Percentiles rank a stretch among this genome's conserved stretches.
phyloP scores from a whole-genome alignment of 2,888 invertebrate species.

The Volucella inanis region DNA sequence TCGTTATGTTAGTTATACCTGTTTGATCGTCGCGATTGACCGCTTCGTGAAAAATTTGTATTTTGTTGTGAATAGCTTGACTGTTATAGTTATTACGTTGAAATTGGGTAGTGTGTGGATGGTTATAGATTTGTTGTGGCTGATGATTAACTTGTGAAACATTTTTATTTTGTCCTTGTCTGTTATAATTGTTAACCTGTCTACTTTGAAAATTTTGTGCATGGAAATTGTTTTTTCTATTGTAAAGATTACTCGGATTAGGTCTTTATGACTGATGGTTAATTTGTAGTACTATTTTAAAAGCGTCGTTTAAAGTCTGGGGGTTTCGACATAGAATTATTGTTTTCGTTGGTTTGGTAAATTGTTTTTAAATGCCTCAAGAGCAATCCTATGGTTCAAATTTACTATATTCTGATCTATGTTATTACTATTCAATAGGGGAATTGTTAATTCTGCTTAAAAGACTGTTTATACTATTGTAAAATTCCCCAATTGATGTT shows the following conservation, averaged over 20 bases:
- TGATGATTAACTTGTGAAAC: too few relatives aligned
- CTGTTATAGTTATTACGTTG: too few relatives aligned
- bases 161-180: too few relatives aligned
- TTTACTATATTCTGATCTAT: background rate
- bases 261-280: background rate
- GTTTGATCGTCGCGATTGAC: background rate
- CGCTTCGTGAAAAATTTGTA: background rate
- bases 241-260: background rate
- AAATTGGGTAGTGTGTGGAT: too few relatives aligned
- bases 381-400: conserved; percentile 13
- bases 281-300: conserved; percentile 1
- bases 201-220: background rate
- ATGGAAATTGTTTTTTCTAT: conserved; percentile 1
- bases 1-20: background rate
- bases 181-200: background rate
- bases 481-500: background rate
- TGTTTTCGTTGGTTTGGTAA: too few relatives aligned
- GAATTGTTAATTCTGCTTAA: conserved; percentile 3
- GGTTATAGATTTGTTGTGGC: too few relatives aligned
- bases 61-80: background rate
- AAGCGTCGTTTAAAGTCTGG: conserved; percentile 10
- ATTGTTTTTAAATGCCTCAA: conserved; percentile 10
- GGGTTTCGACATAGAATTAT: too few relatives aligned
- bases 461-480: conserved; percentile 1
- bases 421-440: background rate